Percentiles rank a stretch among this genome's conserved stretches.
These are phyloP conservation scores for Theropithecus gelada DNA, from an alignment of 2,113 vertebrate genomes.

Conservation along the genomic window DNA sequence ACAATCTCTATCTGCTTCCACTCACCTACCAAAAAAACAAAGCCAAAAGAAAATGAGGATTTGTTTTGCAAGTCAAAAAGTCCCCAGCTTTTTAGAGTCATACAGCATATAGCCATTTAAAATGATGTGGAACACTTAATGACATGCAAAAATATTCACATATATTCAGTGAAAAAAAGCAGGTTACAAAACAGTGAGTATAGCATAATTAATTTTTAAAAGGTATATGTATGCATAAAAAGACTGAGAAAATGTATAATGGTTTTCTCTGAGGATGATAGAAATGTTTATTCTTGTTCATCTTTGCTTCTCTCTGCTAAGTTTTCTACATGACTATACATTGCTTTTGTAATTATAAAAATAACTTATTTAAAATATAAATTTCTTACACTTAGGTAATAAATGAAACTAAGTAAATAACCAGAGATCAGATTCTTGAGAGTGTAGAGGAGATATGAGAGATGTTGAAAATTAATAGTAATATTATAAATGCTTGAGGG, in stretches of 20 bases:
- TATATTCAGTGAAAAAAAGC: not conserved
- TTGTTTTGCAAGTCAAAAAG: constrained; percentile 30
- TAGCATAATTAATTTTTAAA: constrained; percentile 31
- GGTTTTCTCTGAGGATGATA: not conserved
- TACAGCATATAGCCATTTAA: not conserved
- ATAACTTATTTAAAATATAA: not conserved
- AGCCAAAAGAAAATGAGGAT: not conserved
- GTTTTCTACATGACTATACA: not conserved
- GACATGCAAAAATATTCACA: not conserved
- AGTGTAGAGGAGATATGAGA: not conserved
- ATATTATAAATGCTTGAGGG: not conserved
- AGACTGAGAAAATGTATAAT: not conserved
- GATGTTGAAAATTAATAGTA: not conserved
- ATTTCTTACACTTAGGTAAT: not conserved
- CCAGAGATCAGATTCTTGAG: not conserved
- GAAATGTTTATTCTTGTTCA: not conserved
- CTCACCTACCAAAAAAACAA: not conserved
- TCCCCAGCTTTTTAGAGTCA: constrained; percentile 13
- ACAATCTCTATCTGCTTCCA: not conserved
- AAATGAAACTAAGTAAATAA: not conserved
- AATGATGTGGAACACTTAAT: constrained; percentile 38
- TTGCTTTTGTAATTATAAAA: constrained; percentile 8
- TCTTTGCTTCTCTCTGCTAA: not conserved
- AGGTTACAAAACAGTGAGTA: not conserved
- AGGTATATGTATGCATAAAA: not conserved